Conservation (phyloP, 2,113 vertebrate species). For the Nothoprocta perdicaria region DNA sequence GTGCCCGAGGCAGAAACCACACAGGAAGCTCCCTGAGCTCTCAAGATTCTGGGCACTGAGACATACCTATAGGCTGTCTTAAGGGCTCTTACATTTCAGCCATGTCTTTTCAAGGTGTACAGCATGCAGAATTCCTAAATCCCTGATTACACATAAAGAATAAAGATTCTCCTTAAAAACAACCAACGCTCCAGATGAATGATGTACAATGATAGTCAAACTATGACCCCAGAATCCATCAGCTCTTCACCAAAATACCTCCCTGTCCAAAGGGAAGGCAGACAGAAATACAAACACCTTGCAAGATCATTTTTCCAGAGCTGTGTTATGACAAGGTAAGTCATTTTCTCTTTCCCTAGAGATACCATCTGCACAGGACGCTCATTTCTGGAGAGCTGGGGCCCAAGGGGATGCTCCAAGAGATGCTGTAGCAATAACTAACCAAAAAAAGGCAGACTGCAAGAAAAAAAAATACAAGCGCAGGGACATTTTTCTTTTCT, state of each 20-base stretch:
- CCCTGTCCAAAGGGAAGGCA: not conserved
- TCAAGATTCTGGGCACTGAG: not conserved
- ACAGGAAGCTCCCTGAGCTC: not conserved
- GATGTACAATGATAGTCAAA: not conserved
- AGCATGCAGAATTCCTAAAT: not conserved
- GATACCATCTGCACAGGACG: constrained; percentile 27
- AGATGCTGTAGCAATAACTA: constrained; percentile 20
- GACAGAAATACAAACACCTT: not conserved
- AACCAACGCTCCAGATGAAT: not conserved
- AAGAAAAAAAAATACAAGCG: not conserved
- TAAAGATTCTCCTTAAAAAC: not conserved
- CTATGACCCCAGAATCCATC: not conserved
- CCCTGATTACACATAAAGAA: not conserved
- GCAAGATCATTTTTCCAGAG: not conserved
- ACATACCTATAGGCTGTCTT: constrained; percentile 7
- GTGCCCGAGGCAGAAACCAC: constrained; percentile 5
- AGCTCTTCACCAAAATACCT: not conserved
- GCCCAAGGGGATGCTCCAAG: constrained; percentile 45
- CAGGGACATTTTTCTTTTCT: not conserved
- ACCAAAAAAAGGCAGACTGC: not conserved
- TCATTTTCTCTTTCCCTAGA: not conserved
- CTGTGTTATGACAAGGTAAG: constrained; percentile 25
- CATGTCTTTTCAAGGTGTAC: not conserved
- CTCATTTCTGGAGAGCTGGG: constrained; percentile 47
- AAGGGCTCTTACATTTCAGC: not conserved